Conservation (phyloP, 1,140 invertebrate species). For the Hyphantria cunea region DNA sequence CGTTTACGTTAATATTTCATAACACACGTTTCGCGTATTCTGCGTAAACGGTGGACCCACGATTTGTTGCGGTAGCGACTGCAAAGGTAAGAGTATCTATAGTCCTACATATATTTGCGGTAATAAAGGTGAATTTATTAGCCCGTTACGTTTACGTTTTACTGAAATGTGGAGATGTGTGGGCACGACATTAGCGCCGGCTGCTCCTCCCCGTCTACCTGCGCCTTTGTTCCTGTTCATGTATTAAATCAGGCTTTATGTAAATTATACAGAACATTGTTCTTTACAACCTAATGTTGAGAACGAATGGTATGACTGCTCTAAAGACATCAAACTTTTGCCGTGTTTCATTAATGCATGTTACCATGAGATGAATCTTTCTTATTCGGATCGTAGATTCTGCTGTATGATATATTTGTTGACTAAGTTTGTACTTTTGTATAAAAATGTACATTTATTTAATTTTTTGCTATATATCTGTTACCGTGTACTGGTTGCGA, state of each 20-base stretch:
- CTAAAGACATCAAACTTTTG: constrained; percentile 14
- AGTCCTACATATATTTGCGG: constrained; percentile 58
- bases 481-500: no score
- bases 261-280: constrained; percentile 31
- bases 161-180: constrained; percentile 73
- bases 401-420: no score
- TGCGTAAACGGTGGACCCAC: constrained; percentile 48
- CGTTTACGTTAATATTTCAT: constrained; percentile 65
- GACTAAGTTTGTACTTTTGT: no score
- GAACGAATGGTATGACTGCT: constrained; percentile 22
- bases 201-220: constrained; percentile 34
- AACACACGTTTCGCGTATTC: constrained; percentile 49
- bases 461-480: no score
- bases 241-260: constrained; percentile 53
- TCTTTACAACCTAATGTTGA: constrained; percentile 25
- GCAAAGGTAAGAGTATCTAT: constrained; percentile 50
- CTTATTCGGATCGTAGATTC: no score
- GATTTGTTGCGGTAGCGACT: constrained; percentile 69
- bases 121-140: constrained; percentile 80
- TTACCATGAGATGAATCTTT: no score
- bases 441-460: no score
- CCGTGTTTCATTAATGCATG: no score
- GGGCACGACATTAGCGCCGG: constrained; percentile 60
- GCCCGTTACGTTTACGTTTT: constrained; percentile 76
- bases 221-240: constrained; percentile 38